Evolutionary conservation across 2,888 invertebrate genomes (phyloP).

Genomic region (Leptarthrus brevirostris): DNA sequence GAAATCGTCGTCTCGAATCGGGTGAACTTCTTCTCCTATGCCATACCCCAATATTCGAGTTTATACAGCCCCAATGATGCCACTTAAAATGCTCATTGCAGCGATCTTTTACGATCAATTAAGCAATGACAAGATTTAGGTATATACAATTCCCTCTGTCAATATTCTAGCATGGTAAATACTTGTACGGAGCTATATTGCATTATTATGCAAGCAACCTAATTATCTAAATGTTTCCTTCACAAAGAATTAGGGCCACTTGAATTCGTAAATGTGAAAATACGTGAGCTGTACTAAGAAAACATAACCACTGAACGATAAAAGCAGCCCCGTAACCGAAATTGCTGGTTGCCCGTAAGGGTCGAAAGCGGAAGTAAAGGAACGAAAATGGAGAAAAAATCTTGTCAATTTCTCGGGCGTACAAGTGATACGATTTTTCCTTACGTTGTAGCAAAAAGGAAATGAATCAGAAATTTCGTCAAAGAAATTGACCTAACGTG

Average conservation of each 20-base stretch:
- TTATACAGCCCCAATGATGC: no score
- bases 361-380: not conserved
- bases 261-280: not conserved
- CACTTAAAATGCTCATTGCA: no score
- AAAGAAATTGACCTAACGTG: conserved; percentile 37
- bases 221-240: conserved; percentile 9
- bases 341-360: conserved; percentile 9
- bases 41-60: no score
- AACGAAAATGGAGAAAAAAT: conserved; percentile 2
- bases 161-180: no score
- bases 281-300: not conserved
- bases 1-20: no score
- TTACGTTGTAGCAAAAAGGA: not conserved
- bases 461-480: conserved; percentile 45
- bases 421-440: not conserved
- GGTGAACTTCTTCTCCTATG: no score
- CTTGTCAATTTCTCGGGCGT: conserved; percentile 12
- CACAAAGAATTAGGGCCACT: not conserved
- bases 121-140: no score
- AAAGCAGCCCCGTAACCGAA: not conserved
- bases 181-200: no score
- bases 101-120: no score
- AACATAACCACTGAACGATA: conserved; percentile 14
- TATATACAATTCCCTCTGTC: no score
- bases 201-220: conserved; percentile 17